Evolutionary conservation across 1,140 invertebrate genomes (phyloP), one percentile per base, ranked within the genome.

Genomic region (Zaprionus davidi): DNA sequence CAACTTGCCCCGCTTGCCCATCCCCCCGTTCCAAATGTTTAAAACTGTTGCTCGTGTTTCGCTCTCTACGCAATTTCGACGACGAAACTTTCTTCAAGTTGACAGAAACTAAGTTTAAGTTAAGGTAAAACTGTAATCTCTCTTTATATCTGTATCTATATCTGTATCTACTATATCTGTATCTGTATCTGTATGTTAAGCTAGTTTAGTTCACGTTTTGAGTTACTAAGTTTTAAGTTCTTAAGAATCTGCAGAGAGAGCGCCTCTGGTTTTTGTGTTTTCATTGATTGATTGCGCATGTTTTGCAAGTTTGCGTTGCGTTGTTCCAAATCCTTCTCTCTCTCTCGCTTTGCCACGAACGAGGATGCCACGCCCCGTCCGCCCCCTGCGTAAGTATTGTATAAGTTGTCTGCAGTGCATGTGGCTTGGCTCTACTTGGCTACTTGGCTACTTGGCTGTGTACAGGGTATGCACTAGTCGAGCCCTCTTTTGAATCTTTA

Each of bases 211-310:
- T 46, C 7, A 17, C 17, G n/a, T 46, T n/a, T 46, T 46, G 6
- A 46, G n/a, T 17, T 17, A 13, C 41, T 46, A 17, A 46, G 41
- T 38, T 38, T 38, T 38, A 15, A 38, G 36, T 46, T 46, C 41
- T 46, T 46, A 17, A 46, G 41, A 6, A 6, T 7, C 41, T 7
- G 41, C 41, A 46, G 41, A 17, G n/a, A 46, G 15, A 41, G 15
- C 5, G 38, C 15, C 6, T n/a, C 15, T n/a, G n/a, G n/a, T 17
- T 46, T 44, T 46, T 46, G n/a, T 41, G 38, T 46, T 46, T 46
- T 46, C n/a, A 46, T 46, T 46, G 41, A n/a, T 46, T 46, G 41
- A 46, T 46, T 46, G 41, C 41, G 41, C 41, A 46, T 46, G 41
- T 46, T 46, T 46, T 46, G 41, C 41, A 46, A 46, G 41, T 46